These are phyloP conservation scores for Odontocerum albicorne DNA, from an alignment of 2,888 invertebrate genomes.

Conservation along the genomic window DNA sequence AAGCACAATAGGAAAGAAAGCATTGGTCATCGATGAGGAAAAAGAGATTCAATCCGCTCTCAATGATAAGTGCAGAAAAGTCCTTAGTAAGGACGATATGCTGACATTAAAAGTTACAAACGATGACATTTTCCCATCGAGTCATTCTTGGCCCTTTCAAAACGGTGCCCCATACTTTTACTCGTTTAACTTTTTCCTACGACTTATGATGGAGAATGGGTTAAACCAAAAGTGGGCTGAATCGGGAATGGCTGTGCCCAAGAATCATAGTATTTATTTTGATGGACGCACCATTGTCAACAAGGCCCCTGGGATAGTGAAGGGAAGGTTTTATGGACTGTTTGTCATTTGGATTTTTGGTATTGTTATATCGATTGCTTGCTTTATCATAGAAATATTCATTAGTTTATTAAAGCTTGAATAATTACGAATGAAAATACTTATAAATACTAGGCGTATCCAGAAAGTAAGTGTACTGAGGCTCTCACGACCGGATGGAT, in stretches of 20 bases:
- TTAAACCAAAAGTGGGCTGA: background rate
- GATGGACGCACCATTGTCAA: conserved; percentile 7
- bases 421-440: too few species aligned
- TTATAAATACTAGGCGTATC: too few species aligned
- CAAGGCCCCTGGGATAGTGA: background rate
- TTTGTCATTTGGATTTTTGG: conserved; percentile 3
- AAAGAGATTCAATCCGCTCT: too few species aligned
- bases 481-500: too few species aligned
- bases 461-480: too few species aligned
- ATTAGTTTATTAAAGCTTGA: too few species aligned
- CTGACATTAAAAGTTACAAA: too few species aligned
- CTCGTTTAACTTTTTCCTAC: background rate
- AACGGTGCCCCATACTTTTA: background rate
- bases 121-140: background rate
- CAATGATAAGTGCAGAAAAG: too few species aligned
- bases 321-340: conserved; percentile 1
- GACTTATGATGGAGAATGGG: background rate
- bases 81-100: too few species aligned
- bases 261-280: background rate
- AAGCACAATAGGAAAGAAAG: background rate
- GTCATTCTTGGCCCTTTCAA: background rate
- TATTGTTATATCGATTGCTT: background rate
- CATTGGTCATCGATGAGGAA: background rate
- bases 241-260: too few species aligned
- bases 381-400: conserved; percentile 7